These are phyloP conservation scores for Papilio xuthus DNA, from an alignment of 1,140 invertebrate species.

Conservation along the genomic window DNA sequence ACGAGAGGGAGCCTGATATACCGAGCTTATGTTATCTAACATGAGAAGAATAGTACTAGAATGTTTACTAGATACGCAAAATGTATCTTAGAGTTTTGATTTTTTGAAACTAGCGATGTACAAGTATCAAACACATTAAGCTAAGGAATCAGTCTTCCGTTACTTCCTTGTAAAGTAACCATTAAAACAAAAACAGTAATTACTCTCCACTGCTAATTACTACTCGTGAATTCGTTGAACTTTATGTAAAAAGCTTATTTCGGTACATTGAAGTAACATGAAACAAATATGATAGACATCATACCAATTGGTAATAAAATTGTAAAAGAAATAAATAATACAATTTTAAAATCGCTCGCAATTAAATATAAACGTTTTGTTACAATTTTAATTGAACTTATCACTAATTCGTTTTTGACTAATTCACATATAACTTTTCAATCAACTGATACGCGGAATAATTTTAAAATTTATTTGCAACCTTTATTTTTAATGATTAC, in stretches of 20 bases:
- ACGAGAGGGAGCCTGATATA: background rate
- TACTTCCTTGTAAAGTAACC: conserved; percentile 16
- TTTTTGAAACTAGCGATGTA: background rate
- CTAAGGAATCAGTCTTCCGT: background rate
- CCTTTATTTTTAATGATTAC: background rate
- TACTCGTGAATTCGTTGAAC: conserved; percentile 18
- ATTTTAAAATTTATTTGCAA: background rate
- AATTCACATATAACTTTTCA: background rate
- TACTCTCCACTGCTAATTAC: conserved; percentile 11
- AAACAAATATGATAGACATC: too few species aligned
- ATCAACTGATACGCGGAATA: background rate
- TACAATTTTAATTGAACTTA: background rate
- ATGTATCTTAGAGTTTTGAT: too few species aligned
- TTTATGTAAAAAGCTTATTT: conserved; percentile 24
- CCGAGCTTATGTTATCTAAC: background rate
- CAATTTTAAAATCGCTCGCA: too few species aligned
- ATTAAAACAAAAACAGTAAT: conserved; percentile 17
- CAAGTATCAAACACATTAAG: background rate
- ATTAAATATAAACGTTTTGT: background rate
- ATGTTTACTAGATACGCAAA: too few species aligned
- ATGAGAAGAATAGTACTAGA: too few species aligned
- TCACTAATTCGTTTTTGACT: background rate
- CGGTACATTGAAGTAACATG: too few species aligned
- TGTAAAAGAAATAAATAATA: too few species aligned
- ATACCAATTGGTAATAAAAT: too few species aligned